These are phyloP conservation scores for Diploptera punctata DNA, from an alignment of 2,888 invertebrate species.

Conservation along the genomic window DNA sequence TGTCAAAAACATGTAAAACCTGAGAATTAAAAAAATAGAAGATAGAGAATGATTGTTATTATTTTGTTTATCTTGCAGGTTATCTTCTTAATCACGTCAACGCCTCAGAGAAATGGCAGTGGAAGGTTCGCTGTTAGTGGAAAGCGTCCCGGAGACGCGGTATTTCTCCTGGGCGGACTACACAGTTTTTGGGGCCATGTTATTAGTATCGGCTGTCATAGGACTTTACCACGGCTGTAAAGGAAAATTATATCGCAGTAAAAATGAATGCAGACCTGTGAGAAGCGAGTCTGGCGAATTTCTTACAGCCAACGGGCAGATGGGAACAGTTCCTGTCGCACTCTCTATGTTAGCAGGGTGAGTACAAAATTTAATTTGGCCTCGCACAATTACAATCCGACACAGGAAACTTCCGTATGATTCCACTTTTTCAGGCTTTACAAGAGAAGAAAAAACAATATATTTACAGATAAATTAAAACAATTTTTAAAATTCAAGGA, in stretches of 20 bases:
- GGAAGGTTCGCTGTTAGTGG: not conserved
- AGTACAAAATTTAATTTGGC: no score
- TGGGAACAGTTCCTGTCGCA: constrained; percentile 57
- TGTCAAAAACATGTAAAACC: not conserved
- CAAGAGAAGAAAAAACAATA: no score
- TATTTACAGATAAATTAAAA: no score
- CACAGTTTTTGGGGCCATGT: constrained; percentile 51
- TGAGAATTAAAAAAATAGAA: not conserved
- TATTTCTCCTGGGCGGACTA: constrained; percentile 52
- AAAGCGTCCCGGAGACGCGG: not conserved
- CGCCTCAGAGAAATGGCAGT: not conserved
- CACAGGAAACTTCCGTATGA: no score
- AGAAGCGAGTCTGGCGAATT: constrained; percentile 49
- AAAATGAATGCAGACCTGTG: constrained; percentile 19
- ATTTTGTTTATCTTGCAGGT: not conserved
- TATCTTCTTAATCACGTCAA: not conserved
- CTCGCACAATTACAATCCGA: no score
- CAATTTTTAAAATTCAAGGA: no score
- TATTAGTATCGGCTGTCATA: constrained; percentile 51
- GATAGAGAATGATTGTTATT: not conserved
- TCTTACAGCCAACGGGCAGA: constrained; percentile 53
- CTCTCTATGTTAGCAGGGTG: constrained; percentile 57
- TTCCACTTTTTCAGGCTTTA: no score
- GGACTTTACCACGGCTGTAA: constrained; percentile 52
- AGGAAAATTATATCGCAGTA: constrained; percentile 43